Evolutionary conservation across 2,888 invertebrate species (phyloP).

Genomic region (Eupeodes latifasciatus): DNA sequence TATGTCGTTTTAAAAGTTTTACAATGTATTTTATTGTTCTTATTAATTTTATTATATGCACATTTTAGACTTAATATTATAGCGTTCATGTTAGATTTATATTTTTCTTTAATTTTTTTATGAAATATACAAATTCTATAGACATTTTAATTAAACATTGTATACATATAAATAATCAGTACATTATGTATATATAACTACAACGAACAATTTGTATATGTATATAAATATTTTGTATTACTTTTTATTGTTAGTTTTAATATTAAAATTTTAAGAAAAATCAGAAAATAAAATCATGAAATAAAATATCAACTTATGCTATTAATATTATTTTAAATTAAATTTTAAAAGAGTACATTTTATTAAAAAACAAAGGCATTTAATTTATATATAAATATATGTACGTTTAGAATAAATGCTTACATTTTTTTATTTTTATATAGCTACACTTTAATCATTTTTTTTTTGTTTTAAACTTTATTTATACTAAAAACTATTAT

Average conservation of each 20-base stretch:
- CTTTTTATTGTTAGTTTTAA: conserved; percentile 16
- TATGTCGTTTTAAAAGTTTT: neutral
- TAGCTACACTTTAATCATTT: conserved; percentile 57
- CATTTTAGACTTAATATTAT: conserved; percentile 57
- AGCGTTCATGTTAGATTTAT: conserved; percentile 30
- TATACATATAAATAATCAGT: conserved; percentile 58
- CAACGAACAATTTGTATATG: conserved; percentile 52
- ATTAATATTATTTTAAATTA: conserved; percentile 17
- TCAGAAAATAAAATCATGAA: conserved; percentile 21
- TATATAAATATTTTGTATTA: conserved; percentile 40
- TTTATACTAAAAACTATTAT: conserved; percentile 69
- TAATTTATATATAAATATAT: conserved; percentile 37
- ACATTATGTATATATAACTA: conserved; percentile 38
- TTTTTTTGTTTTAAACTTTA: conserved; percentile 3
- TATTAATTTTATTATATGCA: conserved; percentile 53
- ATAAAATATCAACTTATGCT: conserved; percentile 13
- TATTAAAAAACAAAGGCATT: conserved; percentile 46
- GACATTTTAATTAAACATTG: conserved; percentile 36
- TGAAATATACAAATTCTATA: conserved; percentile 56
- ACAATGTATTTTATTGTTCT: conserved; percentile 29
- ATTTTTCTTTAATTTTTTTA: conserved; percentile 12
- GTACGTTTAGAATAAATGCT: conserved; percentile 62
- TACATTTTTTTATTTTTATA: conserved; percentile 28
- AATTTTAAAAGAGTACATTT: conserved; percentile 26
- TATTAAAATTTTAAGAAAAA: conserved; percentile 1